Percentiles rank a stretch among this genome's conserved stretches.
These are phyloP conservation scores for Sphinx pinastri DNA, from an alignment of 2,888 invertebrate species.

Conservation along the genomic window DNA sequence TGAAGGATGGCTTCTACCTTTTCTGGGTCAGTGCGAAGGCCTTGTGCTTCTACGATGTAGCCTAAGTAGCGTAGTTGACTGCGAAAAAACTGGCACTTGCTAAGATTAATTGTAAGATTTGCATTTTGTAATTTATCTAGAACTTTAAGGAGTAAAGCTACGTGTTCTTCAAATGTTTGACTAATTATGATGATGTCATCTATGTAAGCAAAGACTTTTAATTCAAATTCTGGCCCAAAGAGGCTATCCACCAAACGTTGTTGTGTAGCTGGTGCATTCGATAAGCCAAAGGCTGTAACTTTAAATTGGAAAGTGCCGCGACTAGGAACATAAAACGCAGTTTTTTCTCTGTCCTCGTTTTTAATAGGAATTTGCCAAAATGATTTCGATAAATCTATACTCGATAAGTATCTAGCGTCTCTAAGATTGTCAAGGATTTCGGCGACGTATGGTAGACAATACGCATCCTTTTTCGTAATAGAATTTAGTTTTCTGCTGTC, in stretches of 20 bases:
- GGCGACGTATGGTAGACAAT: constrained; percentile 30
- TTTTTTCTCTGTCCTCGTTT: constrained; percentile 34
- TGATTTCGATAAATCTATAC: constrained; percentile 34
- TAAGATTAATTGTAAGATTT: constrained; percentile 38
- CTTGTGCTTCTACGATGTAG: constrained; percentile 43
- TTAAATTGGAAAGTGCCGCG: constrained; percentile 33
- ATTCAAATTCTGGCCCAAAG: constrained; percentile 36
- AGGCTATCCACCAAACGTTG: constrained; percentile 33
- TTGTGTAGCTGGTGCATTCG: constrained; percentile 37
- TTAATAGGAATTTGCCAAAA: constrained; percentile 41
- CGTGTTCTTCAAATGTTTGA: constrained; percentile 38
- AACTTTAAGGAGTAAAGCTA: constrained; percentile 34
- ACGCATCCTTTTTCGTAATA: neutral
- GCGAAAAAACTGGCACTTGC: constrained; percentile 37
- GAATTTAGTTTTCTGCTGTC: constrained; percentile 10
- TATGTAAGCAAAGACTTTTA: constrained; percentile 36
- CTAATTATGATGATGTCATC: constrained; percentile 40
- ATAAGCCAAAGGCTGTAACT: constrained; percentile 33
- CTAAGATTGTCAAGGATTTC: constrained; percentile 44
- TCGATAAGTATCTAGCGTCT: constrained; percentile 40
- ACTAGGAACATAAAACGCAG: constrained; percentile 36
- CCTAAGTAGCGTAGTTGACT: constrained; percentile 36
- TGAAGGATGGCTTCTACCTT: constrained; percentile 40
- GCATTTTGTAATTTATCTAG: constrained; percentile 33
- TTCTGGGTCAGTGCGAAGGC: constrained; percentile 42